Percentiles rank a stretch among this genome's conserved stretches.
phyloP scores from a whole-genome alignment of 2,113 vertebrate genomes.

The Callipepla squamata region DNA sequence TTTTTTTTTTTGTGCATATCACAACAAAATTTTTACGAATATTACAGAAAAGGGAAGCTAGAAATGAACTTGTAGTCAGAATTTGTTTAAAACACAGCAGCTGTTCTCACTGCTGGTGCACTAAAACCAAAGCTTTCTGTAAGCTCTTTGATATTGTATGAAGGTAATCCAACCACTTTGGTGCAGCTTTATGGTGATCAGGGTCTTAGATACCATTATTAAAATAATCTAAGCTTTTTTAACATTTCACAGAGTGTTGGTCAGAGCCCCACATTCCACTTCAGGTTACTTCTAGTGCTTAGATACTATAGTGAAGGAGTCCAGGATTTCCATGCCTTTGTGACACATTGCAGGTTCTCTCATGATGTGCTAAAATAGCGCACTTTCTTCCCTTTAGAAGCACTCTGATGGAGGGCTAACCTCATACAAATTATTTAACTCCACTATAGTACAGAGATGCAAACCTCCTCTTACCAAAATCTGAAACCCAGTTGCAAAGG shows the following conservation, averaged over 20 bases:
- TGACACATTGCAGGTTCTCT: slow-evolving; percentile 7
- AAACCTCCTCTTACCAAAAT: not conserved
- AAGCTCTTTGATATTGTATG: slow-evolving; percentile 67
- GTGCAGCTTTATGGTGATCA: slow-evolving; percentile 58
- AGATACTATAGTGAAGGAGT: slow-evolving; percentile 32
- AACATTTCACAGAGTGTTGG: slow-evolving; percentile 15
- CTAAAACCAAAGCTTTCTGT: slow-evolving; percentile 44
- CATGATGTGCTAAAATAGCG: slow-evolving; percentile 11
- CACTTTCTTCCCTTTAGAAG: not conserved
- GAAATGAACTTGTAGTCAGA: slow-evolving; percentile 67
- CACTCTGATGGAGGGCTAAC: not conserved
- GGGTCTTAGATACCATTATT: slow-evolving; percentile 36
- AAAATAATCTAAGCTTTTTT: slow-evolving; percentile 49
- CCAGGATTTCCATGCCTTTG: slow-evolving; percentile 9
- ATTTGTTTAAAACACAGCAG: slow-evolving; percentile 68
- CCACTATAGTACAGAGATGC: not conserved
- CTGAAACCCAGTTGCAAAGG: not conserved
- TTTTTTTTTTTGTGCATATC: slow-evolving; percentile 42
- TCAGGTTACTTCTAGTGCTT: slow-evolving; percentile 3
- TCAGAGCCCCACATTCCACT: slow-evolving; percentile 27
- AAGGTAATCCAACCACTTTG: slow-evolving; percentile 56
- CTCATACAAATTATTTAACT: not conserved
- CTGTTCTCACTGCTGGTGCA: slow-evolving; percentile 59
- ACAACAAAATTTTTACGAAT: slow-evolving; percentile 68
- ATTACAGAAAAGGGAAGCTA: slow-evolving; percentile 68